phyloP scores from a whole-genome alignment of 2,797 vertebrate species.

The Philypnodon macrostomus region DNA sequence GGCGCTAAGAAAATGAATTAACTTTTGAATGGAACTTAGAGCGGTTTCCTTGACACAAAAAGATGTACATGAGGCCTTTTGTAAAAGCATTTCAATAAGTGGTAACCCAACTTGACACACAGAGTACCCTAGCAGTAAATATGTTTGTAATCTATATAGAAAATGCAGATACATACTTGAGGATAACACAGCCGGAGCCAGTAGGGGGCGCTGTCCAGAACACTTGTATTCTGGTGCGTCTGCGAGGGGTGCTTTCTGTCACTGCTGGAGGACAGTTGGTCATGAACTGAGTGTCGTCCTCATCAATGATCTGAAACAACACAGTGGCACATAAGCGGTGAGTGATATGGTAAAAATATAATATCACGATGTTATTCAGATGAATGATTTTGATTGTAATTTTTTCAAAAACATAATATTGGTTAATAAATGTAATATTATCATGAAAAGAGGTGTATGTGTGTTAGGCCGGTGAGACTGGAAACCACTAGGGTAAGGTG shows the following conservation, averaged over 20 bases:
- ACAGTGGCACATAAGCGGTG: slow-evolving; percentile 7
- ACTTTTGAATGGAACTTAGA: not conserved
- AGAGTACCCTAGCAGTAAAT: not conserved
- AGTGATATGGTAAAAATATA: too few species aligned
- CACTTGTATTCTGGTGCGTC: slow-evolving; percentile 91
- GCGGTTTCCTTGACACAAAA: not conserved
- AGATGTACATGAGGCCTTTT: not conserved
- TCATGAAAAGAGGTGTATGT: too few species aligned
- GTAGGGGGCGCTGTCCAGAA: slow-evolving; percentile 89
- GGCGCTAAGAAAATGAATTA: not conserved
- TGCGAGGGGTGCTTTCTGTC: slow-evolving; percentile 90
- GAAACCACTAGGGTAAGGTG: too few species aligned
- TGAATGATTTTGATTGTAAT: too few species aligned
- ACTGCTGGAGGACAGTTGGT: slow-evolving; percentile 91
- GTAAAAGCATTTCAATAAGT: not conserved
- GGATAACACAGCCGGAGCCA: slow-evolving; percentile 88
- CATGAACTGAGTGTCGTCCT: slow-evolving; percentile 96
- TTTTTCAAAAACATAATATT: too few species aligned
- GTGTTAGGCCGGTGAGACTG: too few species aligned
- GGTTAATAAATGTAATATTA: too few species aligned
- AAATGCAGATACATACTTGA: slow-evolving; percentile 87
- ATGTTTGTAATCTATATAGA: too few species aligned
- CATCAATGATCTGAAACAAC: slow-evolving; percentile 86
- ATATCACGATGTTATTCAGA: too few species aligned
- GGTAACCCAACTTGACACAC: too few species aligned